Conservation (phyloP, 2,113 vertebrate genomes). For the Hemiscyllium ocellatum region DNA sequence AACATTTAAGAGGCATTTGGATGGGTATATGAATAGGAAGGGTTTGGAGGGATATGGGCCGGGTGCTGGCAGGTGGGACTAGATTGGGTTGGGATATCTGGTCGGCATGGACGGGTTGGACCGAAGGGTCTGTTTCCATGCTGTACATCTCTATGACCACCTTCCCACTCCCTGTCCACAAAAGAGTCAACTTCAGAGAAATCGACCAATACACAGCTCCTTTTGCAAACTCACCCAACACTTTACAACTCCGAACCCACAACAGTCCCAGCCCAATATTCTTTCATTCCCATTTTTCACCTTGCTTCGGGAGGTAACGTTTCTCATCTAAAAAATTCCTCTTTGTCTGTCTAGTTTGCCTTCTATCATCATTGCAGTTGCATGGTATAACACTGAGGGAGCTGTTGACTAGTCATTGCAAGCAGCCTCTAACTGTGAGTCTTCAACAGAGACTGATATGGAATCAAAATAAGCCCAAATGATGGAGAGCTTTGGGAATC, state of each 20-base stretch:
- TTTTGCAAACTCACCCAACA: not conserved
- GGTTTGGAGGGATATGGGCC: no score
- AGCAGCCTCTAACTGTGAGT: not conserved
- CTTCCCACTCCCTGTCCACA: not conserved
- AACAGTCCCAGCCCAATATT: not conserved
- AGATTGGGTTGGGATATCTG: no score
- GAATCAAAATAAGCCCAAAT: not conserved
- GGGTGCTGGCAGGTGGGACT: no score
- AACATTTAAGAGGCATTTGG: no score
- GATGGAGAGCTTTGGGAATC: not conserved
- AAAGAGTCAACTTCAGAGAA: not conserved
- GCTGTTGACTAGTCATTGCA: not conserved
- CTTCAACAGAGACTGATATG: not conserved
- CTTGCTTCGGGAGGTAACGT: not conserved
- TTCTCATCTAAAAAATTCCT: not conserved
- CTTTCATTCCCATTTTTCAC: not conserved
- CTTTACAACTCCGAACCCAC: not conserved
- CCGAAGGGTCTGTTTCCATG: no score
- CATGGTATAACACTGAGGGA: not conserved
- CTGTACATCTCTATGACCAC: not conserved
- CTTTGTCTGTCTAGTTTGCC: not conserved
- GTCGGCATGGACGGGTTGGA: no score
- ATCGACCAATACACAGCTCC: not conserved
- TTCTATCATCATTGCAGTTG: not conserved
- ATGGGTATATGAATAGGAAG: no score